Evolutionary conservation across 2,113 vertebrate species (phyloP), one percentile per base, ranked within the genome.

Genomic region (Syngnathus typhle): DNA sequence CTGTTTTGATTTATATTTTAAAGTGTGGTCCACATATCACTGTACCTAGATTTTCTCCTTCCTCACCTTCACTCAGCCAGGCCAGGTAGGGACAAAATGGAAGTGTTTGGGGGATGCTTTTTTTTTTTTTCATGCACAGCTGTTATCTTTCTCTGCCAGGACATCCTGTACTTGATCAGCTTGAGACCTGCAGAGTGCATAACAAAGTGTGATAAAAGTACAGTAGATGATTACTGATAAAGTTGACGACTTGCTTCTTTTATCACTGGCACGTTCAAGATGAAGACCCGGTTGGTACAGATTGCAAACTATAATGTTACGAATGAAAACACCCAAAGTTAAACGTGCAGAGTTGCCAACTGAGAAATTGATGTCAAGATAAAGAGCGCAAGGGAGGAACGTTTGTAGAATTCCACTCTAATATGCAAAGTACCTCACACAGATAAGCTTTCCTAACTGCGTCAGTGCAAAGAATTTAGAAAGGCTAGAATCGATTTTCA

Each of bases 131-230:
- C 2, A 32, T 32, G 43, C 23, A 8, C 16, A 49, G 77, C 36
- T 43, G 55, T 89, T 89, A 90, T 90, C 87, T 80, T 19, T 23
- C 70, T 65, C 84, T 79, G 78, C 79, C 79, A 84, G 80, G 78
- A 92, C 82, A 87, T 91, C 88, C 87, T 89, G 84, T 84, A 65
- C 82, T 79, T 74, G 75, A 87, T 79, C 72, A 80, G 41, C 51
- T 64, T 71, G 75, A 60, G 55, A 73, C 70, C 74, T 63, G 41
- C 6, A 23, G 76, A 69, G 73, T 84, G 74, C 37, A 54, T 79
- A 83, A 88, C 85, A 88, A 88, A 78, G 75, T 61, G 66, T 79
- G 76, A 87, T 81, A 71, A 73, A 70, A 68, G 74, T 75, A 70
- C 69, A 67, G 64, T 27, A 71, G 73, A 74, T 80, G 82, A 18